Base-by-base conservation (phyloP, 2,797 vertebrate genomes). In the Oceanodroma leucorhoa region DNA sequence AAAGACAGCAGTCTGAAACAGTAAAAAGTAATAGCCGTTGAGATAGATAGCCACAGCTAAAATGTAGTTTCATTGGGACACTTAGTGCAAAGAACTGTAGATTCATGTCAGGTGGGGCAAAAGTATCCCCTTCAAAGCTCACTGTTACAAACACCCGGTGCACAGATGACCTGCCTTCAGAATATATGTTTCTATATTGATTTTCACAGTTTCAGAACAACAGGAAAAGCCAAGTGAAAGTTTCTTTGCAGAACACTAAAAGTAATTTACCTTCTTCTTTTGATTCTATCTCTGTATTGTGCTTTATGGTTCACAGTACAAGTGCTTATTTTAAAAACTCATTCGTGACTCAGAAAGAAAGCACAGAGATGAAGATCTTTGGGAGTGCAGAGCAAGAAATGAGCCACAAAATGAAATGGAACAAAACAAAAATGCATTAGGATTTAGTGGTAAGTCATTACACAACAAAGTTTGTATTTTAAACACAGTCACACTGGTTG, bases 171-270 rank as follows among this genome's bases (percentile, higher is more conserved):
- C 96, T 97, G 83, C 95, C 97, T 97, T 97, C 93, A 97, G 93
- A 97, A 97, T 97, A 95, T 96, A 97, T 95, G 96, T 96, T 96
- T 97, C 95, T 90, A 55, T 98, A 98, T 98, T 97, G 97, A 98
- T 98, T 98, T 98, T 97, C 94, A 90, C 92, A 97, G 97, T 95
- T 97, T 97, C 96, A 97, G 96, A 98, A 98, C 97, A 98, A 98
- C 94, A 97, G 97, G 95, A 98, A 98, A 98, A 97, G 93, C 94
- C 96, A 97, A 98, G 94, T 96, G 95, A 97, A 98, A 98, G 96
- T 97, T 98, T 98, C 97, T 98, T 97, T 96, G 95, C 95, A 80
- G 94, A 98, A 92, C 86, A 97, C 96, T 97, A 97, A 96, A 98
- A 97, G 96, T 97, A 98, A 98, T 98, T 98, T 98, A 98, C 72